A percentile compares a stretch with the other conserved stretches of the same genome.
Evolutionary conservation across 2,113 vertebrate species (phyloP).

Genomic region (Cariama cristata): DNA sequence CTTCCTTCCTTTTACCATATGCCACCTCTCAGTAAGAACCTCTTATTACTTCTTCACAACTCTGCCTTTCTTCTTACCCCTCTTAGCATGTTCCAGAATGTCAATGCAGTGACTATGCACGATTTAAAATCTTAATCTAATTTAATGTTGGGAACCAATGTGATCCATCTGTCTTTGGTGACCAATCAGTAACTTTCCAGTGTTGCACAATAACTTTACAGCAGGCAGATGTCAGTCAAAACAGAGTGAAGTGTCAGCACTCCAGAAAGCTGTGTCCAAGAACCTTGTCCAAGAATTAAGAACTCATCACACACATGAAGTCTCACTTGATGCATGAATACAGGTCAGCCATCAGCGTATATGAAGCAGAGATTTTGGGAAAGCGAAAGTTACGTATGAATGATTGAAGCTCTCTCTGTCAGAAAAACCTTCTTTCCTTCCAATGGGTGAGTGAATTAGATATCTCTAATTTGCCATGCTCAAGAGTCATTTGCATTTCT

Average conservation of each 20-base stretch:
- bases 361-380: background rate
- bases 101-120: too few species aligned
- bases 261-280: background rate
- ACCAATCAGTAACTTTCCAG: background rate
- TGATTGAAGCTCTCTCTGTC: background rate
- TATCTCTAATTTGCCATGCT: background rate
- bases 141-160: accelerated
- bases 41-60: background rate
- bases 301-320: background rate
- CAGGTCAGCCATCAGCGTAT: background rate
- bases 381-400: background rate
- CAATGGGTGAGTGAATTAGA: background rate
- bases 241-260: background rate
- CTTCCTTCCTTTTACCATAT: background rate
- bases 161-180: background rate
- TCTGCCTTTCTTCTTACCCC: background rate
- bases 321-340: background rate
- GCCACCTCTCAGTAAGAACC: background rate
- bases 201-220: background rate
- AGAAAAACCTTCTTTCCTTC: background rate
- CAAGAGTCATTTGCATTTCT: background rate
- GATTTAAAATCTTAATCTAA: background rate
- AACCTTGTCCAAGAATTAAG: background rate
- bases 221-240: background rate
- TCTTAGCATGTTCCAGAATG: background rate